Percentiles rank a stretch among this genome's conserved stretches.
Conservation (phyloP, 2,797 vertebrate species). For the Cyprinodon diabolis region DNA sequence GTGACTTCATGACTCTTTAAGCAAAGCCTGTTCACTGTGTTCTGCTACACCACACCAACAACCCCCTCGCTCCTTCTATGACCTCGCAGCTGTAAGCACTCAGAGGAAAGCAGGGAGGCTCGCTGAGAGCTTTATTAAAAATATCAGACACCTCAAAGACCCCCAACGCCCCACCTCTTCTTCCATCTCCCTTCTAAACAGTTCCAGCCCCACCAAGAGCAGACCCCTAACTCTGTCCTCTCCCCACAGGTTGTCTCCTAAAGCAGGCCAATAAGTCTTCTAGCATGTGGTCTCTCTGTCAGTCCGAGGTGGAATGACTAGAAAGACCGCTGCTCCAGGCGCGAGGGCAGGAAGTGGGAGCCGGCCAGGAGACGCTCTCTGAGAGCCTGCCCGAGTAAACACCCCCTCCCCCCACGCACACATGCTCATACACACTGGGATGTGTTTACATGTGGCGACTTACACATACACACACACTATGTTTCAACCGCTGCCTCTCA, state of each 20-base stretch:
- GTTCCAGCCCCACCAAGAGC: slow-evolving; percentile 60
- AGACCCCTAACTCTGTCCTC: slow-evolving; percentile 34
- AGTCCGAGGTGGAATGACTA: slow-evolving; percentile 74
- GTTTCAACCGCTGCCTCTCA: slow-evolving; percentile 40
- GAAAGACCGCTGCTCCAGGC: slow-evolving; percentile 75
- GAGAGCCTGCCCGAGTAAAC: slow-evolving; percentile 76
- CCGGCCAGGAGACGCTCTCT: slow-evolving; percentile 70
- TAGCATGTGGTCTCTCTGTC: slow-evolving; percentile 71
- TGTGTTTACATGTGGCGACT: slow-evolving; percentile 58
- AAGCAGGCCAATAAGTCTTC: slow-evolving; percentile 77
- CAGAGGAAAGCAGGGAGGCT: slow-evolving; percentile 64
- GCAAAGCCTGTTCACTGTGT: slow-evolving; percentile 65
- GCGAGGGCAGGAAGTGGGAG: slow-evolving; percentile 73
- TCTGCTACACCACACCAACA: slow-evolving; percentile 49
- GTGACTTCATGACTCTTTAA: slow-evolving; percentile 78
- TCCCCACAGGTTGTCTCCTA: slow-evolving; percentile 60
- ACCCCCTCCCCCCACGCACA: slow-evolving; percentile 65
- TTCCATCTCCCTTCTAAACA: slow-evolving; percentile 55
- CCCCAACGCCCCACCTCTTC: slow-evolving; percentile 45
- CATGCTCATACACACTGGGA: slow-evolving; percentile 64
- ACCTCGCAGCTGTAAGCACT: slow-evolving; percentile 77
- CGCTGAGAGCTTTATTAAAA: slow-evolving; percentile 69
- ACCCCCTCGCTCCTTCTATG: slow-evolving; percentile 20
- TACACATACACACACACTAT: slow-evolving; percentile 16
- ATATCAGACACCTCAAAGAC: slow-evolving; percentile 60